phyloP scores from a whole-genome alignment of 2,113 vertebrate genomes.

The Mobula birostris region DNA sequence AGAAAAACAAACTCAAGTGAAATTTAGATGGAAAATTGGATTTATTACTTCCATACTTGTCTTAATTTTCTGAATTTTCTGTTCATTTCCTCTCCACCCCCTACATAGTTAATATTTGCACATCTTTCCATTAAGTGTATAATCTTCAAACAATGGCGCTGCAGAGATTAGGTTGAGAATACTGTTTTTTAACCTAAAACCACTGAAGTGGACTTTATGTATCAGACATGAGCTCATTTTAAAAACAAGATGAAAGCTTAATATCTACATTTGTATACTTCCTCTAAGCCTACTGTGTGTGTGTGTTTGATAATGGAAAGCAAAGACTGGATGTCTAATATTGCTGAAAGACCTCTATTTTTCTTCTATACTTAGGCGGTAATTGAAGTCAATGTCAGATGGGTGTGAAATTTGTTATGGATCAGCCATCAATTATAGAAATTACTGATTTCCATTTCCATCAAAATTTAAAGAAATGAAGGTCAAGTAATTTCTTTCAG shows the following conservation, averaged over 20 bases:
- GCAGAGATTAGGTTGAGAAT: background rate
- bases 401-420: background rate
- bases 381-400: background rate
- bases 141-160: background rate
- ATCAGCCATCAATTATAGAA: background rate
- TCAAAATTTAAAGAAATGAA: background rate
- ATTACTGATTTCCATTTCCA: background rate
- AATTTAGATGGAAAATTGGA: background rate
- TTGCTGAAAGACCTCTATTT: background rate
- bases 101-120: slow-evolving; percentile 5
- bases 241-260: background rate
- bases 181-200: background rate
- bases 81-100: background rate
- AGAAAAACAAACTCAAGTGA: background rate
- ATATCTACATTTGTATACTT: background rate
- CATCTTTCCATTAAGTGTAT: background rate
- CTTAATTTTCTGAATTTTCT: background rate
- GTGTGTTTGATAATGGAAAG: background rate
- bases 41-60: background rate
- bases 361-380: background rate
- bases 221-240: background rate
- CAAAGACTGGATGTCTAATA: background rate
- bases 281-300: no score
- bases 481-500: background rate
- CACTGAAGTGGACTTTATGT: no score